phyloP scores from a whole-genome alignment of 2,113 vertebrate species.

The Chroicocephalus ridibundus region DNA sequence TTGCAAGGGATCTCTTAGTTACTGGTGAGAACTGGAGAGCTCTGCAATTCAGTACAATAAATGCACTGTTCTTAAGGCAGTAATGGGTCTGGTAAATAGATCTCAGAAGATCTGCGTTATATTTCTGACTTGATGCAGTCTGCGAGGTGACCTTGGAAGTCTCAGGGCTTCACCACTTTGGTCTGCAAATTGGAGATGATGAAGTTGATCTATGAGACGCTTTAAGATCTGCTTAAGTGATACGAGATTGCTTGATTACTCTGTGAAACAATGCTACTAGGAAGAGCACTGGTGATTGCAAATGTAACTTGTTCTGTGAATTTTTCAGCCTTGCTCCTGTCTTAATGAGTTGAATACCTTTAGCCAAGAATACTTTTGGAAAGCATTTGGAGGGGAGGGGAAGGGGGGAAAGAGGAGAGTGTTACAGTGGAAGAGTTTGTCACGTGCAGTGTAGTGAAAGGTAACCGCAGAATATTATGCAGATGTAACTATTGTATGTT shows the following conservation, averaged over 20 bases:
- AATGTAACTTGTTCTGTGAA: neutral
- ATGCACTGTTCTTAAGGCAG: neutral
- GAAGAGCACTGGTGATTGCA: slow-evolving; percentile 15
- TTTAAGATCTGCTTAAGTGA: neutral
- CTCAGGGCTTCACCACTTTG: neutral
- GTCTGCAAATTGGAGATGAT: neutral
- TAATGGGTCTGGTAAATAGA: neutral
- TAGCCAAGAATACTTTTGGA: neutral
- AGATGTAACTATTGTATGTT: neutral
- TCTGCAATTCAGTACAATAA: neutral
- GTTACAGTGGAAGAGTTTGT: neutral
- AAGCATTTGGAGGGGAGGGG: neutral
- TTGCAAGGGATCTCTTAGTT: neutral
- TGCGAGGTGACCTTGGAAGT: neutral
- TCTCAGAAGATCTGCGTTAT: neutral
- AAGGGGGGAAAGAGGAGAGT: neutral
- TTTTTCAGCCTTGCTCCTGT: neutral
- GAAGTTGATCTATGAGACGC: neutral
- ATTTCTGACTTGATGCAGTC: neutral
- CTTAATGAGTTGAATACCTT: neutral
- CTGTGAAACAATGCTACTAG: neutral
- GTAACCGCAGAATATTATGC: neutral
- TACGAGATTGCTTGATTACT: neutral
- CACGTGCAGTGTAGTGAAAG: neutral
- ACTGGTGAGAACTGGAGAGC: neutral